phyloP scores from a whole-genome alignment of 2,113 vertebrate species.

The Takifugu bimaculatus region DNA sequence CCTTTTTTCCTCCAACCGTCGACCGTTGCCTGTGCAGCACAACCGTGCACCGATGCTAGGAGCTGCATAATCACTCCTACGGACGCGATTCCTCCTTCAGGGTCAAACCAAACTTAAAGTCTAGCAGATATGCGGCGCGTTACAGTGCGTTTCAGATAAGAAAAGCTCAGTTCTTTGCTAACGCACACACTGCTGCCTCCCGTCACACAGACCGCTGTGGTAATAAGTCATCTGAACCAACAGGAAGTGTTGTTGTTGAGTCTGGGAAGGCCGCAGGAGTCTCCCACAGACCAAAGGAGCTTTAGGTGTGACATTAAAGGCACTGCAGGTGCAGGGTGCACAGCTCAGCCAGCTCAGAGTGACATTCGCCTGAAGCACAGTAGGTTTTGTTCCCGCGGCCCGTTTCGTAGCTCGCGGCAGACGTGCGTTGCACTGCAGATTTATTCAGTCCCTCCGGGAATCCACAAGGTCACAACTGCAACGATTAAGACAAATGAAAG shows the following conservation, averaged over 20 bases:
- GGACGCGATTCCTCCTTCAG: neutral
- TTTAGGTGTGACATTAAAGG: neutral
- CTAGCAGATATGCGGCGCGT: neutral
- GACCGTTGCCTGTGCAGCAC: no score
- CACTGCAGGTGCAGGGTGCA: neutral
- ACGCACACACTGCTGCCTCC: neutral
- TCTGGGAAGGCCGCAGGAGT: no score
- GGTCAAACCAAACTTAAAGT: neutral
- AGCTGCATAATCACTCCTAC: neutral
- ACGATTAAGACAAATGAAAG: slow-evolving; percentile 21
- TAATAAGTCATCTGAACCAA: neutral
- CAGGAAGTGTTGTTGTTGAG: neutral
- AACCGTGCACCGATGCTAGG: neutral
- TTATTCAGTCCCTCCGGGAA: neutral
- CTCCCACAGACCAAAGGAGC: neutral
- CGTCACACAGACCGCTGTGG: no score
- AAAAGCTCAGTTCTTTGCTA: neutral
- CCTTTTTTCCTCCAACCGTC: neutral
- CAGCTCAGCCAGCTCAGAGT: neutral
- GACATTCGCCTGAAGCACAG: slow-evolving; percentile 4
- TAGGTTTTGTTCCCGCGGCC: neutral
- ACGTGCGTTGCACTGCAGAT: neutral
- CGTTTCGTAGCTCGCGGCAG: neutral
- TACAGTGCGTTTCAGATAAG: neutral
- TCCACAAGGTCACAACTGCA: no score